Evolutionary conservation across 1,140 invertebrate genomes (phyloP), one percentile per base, ranked within the genome.

Genomic region (Lerema accius): DNA sequence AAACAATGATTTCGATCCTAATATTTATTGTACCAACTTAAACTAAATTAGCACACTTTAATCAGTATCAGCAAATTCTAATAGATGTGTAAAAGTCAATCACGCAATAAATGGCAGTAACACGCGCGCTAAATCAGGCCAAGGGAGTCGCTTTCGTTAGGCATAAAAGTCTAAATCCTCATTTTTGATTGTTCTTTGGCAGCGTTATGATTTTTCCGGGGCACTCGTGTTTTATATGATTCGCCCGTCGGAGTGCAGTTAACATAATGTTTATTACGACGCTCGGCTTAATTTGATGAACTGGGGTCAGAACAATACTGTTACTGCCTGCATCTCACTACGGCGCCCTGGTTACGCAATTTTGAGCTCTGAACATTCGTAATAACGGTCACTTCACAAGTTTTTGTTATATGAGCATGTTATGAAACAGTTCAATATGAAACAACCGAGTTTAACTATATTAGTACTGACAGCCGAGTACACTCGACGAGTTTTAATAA

Each of bases 241-340:
- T 72, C 71, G 73, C 62, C 67, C 73, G 71, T 51, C 68, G 73
- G 71, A 80, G 79, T 76, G 78, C 74, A 78, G 73, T 83, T 82
- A 82, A 73, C 73, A 65, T 66, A 74, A 78, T 75, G 75, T 77
- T 82, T 76, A 74, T 73, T 75, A 60, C 45, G 56, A 49, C 56
- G 60, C 75, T 63, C 48, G 26, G 23, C 51, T 65, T 62, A 58
- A 59, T 50, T 64, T 62, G 56, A 65, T 58, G 63, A 65, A 53
- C 58, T 48, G 55, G 65, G 62, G 65, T 71, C 53, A 63, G 35
- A 60, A 32, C 51, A 63, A 63, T 43, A 63, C 56, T 26, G 56
- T 60, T 49, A 17, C 49, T 37, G n/a, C 15, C 7, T 17, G 28
- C 32, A 23, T 37, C 28, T 58, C 42, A 14, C 55, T 4, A 58